Percentiles rank a stretch among this genome's conserved stretches.
phyloP scores from a whole-genome alignment of 2,113 vertebrate genomes.

The Herpetotheres cachinnans region DNA sequence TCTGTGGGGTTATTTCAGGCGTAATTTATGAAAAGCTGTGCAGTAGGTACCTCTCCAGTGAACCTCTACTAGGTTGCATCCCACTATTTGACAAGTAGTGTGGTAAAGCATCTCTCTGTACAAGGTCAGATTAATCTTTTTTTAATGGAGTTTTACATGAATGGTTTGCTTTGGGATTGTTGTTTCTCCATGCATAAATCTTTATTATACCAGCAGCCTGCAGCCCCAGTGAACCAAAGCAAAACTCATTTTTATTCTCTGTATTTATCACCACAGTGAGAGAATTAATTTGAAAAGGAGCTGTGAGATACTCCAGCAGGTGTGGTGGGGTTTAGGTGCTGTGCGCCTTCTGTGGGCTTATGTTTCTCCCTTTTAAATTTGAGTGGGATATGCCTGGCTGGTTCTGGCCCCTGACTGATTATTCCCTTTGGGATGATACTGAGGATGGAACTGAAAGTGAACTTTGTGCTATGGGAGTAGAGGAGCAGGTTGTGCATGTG shows the following conservation, averaged over 20 bases:
- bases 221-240: constrained; percentile 26
- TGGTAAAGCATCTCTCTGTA: background rate
- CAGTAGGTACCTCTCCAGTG: background rate
- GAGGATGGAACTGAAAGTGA: background rate
- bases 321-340: background rate
- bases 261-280: constrained; percentile 11
- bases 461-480: background rate
- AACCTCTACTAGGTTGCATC: background rate
- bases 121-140: constrained; percentile 31
- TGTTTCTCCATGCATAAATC: constrained; percentile 56
- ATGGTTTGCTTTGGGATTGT: constrained; percentile 40
- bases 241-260: constrained; percentile 33
- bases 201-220: constrained; percentile 41
- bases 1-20: background rate
- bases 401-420: background rate
- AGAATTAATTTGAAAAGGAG: background rate
- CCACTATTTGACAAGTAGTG: background rate
- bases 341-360: background rate
- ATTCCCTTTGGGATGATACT: background rate
- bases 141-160: constrained; percentile 40
- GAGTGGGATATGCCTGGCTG: background rate
- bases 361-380: background rate
- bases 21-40: background rate
- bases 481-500: background rate
- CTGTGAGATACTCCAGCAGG: background rate